These are phyloP conservation scores for Lapara coniferarum DNA, from an alignment of 2,888 invertebrate genomes.

Conservation along the genomic window DNA sequence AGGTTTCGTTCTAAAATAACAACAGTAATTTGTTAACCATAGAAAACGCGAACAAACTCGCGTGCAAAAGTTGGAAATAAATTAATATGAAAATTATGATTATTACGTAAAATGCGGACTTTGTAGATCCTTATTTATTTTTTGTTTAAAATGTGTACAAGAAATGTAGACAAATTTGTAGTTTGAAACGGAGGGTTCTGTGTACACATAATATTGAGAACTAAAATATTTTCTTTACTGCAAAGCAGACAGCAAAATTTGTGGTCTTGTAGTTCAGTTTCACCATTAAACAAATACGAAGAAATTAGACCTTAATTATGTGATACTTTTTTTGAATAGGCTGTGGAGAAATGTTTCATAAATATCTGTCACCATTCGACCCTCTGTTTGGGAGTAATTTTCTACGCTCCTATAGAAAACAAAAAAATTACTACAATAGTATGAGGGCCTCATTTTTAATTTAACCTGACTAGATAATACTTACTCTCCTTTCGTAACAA, in stretches of 20 bases:
- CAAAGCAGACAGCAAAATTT: too few species aligned
- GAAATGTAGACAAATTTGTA: background rate
- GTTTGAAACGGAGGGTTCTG: background rate
- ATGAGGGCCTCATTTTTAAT: too few species aligned
- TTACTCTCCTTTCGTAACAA: too few species aligned
- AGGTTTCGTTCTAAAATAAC: background rate
- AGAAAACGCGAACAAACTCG: conserved; percentile 11
- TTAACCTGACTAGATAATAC: too few species aligned
- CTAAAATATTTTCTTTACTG: too few species aligned
- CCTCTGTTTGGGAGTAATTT: too few species aligned
- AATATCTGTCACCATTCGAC: too few species aligned
- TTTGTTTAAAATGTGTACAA: background rate
- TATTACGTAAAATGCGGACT: conserved; percentile 12
- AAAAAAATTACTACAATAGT: too few species aligned
- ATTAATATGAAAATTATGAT: conserved; percentile 10
- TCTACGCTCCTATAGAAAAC: too few species aligned
- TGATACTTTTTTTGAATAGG: background rate
- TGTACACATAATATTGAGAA: background rate
- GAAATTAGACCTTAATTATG: too few species aligned
- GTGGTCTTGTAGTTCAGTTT: too few species aligned
- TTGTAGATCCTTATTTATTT: conserved; percentile 18
- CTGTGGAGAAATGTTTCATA: background rate
- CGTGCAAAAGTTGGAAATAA: conserved; percentile 14
- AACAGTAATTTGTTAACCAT: background rate
- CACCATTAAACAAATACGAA: too few species aligned